Evolutionary conservation across 1,140 invertebrate genomes (phyloP), one percentile per base, ranked within the genome.

Genomic region (Trichonephila inaurata): DNA sequence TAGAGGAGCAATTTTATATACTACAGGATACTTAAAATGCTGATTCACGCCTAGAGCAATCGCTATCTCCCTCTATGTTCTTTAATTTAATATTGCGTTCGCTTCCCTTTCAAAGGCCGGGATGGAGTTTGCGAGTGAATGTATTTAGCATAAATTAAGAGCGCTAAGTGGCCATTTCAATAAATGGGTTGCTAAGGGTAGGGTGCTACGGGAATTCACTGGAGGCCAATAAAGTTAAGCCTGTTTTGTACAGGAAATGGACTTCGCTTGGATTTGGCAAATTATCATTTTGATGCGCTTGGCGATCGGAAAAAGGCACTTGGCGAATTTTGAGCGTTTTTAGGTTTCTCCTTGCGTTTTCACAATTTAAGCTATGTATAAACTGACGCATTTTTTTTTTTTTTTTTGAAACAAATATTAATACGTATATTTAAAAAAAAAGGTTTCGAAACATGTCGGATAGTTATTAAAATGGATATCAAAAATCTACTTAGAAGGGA

Each of bases 111-210:
- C 72, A 90, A 81, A 33, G 87, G n/a, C 6, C n/a, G n/a, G 61
- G 40, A 88, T 89, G 81, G 72, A 83, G 90, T 81, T 90, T 40
- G 89, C 21, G n/a, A 77, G 51, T n/a, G 90, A 92, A 92, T 92
- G 90, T 92, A 92, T 92, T 92, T 92, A 92, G 90, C 90, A 91
- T 92, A 92, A 92, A 92, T 92, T 92, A 92, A 92, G 90, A 92
- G 90, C 61, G 3, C 90, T 92, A 92, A 92, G 90, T 91, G 90
- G 90, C 81, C 82, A 83, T 92, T 92, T 92, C 90, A 77, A 92
- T 92, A 92, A 92, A 92, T 92, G 81, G 77, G 89, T 82, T 61
- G 66, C 69, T n/a, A 28, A 24, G 58, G 88, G 51, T 24, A 21
- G 61, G 90, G 58, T 51, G 44, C 60, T n/a, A 24, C 60, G 33